phyloP scores from a whole-genome alignment of 2,797 vertebrate genomes.

The Bovichtus variegatus region DNA sequence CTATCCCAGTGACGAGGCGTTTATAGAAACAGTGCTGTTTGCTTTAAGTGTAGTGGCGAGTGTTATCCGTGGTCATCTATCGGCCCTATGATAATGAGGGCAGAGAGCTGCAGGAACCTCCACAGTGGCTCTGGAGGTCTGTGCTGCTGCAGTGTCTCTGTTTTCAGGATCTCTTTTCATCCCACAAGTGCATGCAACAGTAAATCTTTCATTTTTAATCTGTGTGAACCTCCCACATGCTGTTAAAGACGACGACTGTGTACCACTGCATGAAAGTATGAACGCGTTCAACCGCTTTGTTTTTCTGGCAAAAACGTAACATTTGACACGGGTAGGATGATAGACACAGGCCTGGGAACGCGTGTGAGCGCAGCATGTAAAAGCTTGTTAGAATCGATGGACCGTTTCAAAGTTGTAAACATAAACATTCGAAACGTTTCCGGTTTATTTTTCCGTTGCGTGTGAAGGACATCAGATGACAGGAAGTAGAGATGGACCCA shows the following conservation, averaged over 20 bases:
- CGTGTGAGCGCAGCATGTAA: neutral
- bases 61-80: neutral
- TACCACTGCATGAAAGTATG: neutral
- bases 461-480: too few species aligned
- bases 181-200: neutral
- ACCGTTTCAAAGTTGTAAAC: too few species aligned
- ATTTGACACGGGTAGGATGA: neutral
- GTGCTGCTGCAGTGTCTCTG: constrained; percentile 3
- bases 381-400: constrained; percentile 25
- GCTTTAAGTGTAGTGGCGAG: neutral
- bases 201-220: constrained; percentile 2
- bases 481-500: too few species aligned
- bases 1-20: neutral
- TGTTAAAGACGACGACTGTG: neutral
- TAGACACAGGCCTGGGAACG: neutral
- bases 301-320: neutral
- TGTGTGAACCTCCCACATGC: neutral
- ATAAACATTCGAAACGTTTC: too few species aligned
- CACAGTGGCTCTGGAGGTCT: neutral
- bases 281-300: neutral
- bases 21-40: constrained; percentile 26
- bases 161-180: constrained; percentile 8
- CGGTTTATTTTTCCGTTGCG: too few species aligned
- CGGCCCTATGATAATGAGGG: constrained; percentile 30
- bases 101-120: constrained; percentile 9